A percentile compares a stretch with the other conserved stretches of the same genome.
Evolutionary conservation across 2,797 vertebrate genomes (phyloP).

Genomic region (Lithobates pipiens): DNA sequence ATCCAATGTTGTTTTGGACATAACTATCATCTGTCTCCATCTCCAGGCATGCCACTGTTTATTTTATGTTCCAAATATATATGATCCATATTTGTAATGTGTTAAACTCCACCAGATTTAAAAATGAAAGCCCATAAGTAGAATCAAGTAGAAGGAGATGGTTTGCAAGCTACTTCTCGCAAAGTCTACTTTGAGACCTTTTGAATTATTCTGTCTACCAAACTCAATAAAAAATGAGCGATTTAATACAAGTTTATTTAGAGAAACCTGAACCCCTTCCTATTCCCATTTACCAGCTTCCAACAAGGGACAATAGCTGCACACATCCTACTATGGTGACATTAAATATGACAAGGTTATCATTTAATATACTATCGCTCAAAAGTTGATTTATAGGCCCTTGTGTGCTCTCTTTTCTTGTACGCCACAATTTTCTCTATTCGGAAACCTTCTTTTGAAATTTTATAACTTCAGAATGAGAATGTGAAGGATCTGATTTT

Average conservation of each 20-base stretch:
- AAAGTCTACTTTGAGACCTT: background rate
- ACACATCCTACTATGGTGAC: constrained; percentile 72
- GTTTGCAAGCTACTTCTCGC: background rate
- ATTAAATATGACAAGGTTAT: constrained; percentile 81
- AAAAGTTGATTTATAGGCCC: constrained; percentile 74
- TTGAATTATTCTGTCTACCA: background rate
- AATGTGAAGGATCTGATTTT: constrained; percentile 38
- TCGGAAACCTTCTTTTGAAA: constrained; percentile 62
- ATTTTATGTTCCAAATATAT: no score
- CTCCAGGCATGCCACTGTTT: no score
- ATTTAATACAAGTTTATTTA: constrained; percentile 43
- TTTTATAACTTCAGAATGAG: constrained; percentile 52
- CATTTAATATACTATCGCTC: constrained; percentile 68
- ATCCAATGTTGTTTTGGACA: no score
- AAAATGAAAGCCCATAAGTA: background rate
- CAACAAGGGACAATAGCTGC: constrained; percentile 66
- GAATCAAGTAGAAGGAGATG: background rate
- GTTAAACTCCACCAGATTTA: no score
- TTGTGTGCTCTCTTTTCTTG: constrained; percentile 51
- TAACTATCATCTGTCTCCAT: no score
- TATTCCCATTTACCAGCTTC: constrained; percentile 65
- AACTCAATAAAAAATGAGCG: constrained; percentile 35
- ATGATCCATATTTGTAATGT: no score
- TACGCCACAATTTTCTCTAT: constrained; percentile 60
- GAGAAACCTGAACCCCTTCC: constrained; percentile 61